Base-by-base conservation (phyloP, 2,888 invertebrate genomes). In the Nomada fucata region DNA sequence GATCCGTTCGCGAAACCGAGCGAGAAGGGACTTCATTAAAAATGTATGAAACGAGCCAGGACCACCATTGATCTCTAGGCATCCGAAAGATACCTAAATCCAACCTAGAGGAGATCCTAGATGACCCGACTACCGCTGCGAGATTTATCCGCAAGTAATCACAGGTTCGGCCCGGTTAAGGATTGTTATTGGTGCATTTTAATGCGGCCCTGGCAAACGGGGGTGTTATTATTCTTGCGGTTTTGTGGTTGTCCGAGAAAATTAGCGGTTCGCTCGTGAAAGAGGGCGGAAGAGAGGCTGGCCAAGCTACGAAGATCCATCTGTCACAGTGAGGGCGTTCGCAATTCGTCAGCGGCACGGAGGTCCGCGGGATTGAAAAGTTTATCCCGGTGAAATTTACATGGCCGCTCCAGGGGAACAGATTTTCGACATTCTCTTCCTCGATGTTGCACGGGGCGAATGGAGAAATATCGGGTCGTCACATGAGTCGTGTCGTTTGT, bases 181-280 rank as follows among this genome's bases (percentile, higher is more conserved):
- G 84, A 92, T 91, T 91, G 90, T 91, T 92, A 92, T 92, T 92
- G 89, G 90, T 79, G 88, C 86, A 92, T 91, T 90, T 92, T 91
- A 91, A 91, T 91, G 89, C 85, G 86, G 85, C 79, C 53, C 42
- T 81, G 87, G 87, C 79, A 84, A 86, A 79, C 52, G 85, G 89
- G 88, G 88, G 86, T 89, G 90, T 91, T 92, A 92, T 92, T 92
- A 92, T 91, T 90, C 85, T 87, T 90, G 91, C 86, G 92, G 91
- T 91, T 91, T 91, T 91, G 90, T 84, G 92, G 91, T 91, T 89
- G 91, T 92, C 90, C 91, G 88, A 89, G 91, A 89, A 92, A 92
- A 92, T 92, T 91, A 90, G 90, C 89, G 91, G 88, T 88, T 88
- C 76, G 78, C 75, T 76, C 71, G 76, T 77, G 82, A 81, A 63